Conservation (phyloP, 2,113 vertebrate species). For the Prunella fulvescens region DNA sequence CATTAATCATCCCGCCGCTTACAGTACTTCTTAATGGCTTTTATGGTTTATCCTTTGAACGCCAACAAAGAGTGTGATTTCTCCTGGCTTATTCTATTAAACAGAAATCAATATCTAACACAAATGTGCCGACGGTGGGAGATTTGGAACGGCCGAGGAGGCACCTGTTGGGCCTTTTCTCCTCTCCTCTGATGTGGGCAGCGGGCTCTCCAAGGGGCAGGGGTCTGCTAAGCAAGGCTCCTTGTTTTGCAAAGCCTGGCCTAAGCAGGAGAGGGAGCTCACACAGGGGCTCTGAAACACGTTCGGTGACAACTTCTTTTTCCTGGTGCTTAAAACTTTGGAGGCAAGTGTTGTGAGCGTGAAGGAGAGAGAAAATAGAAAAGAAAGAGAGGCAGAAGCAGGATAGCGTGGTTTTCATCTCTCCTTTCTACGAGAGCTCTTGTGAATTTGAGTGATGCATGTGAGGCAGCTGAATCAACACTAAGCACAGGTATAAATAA, state of each 20-base stretch:
- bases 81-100: slow-evolving; percentile 79
- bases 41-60: slow-evolving; percentile 79
- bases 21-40: slow-evolving; percentile 77
- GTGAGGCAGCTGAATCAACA: slow-evolving; percentile 44
- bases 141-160: slow-evolving; percentile 56
- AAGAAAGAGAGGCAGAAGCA: not conserved
- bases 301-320: not conserved
- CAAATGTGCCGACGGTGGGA: slow-evolving; percentile 70
- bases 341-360: accelerated
- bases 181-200: not conserved
- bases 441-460: not conserved
- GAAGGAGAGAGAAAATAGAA: not conserved
- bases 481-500: slow-evolving; percentile 37
- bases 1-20: slow-evolving; percentile 77
- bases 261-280: not conserved
- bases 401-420: not conserved
- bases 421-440: not conserved
- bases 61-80: slow-evolving; percentile 76
- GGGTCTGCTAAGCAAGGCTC: accelerated
- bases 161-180: slow-evolving; percentile 16
- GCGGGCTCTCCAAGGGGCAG: not conserved
- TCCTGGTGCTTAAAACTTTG: not conserved
- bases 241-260: not conserved
- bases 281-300: not conserved
- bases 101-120: slow-evolving; percentile 80